A percentile compares a stretch with the other conserved stretches of the same genome.
Evolutionary conservation across 1,140 invertebrate species (phyloP).

Genomic region (Papilio helenus): DNA sequence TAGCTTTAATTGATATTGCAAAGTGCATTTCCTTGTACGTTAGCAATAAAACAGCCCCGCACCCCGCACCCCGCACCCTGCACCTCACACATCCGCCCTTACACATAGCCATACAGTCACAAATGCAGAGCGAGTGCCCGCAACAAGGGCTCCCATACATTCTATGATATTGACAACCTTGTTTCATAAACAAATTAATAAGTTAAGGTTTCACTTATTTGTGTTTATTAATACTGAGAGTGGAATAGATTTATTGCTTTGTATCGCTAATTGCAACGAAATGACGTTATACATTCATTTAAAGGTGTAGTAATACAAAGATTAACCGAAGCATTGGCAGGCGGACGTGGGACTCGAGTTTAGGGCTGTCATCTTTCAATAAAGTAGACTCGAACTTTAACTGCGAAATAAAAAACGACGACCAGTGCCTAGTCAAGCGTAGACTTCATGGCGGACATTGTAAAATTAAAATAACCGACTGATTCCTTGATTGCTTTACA

Average conservation of each 20-base stretch:
- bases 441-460: no score
- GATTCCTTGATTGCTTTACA: no score
- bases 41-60: not conserved
- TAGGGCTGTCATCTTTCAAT: no score
- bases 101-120: not conserved
- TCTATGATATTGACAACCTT: not conserved
- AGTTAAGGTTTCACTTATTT: not conserved
- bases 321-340: no score
- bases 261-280: no score
- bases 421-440: no score
- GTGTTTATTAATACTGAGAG: not conserved
- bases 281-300: no score
- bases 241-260: not conserved
- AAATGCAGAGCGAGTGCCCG: not conserved
- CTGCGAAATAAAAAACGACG: no score
- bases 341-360: no score
- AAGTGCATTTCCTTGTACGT: constrained; percentile 12
- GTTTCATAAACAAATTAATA: not conserved
- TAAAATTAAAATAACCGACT: no score
- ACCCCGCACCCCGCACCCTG: not conserved
- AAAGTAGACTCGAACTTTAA: no score
- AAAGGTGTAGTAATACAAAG: no score
- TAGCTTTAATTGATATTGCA: constrained; percentile 15
- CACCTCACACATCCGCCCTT: not conserved
- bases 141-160: not conserved